Evolutionary conservation across 2,797 vertebrate genomes (phyloP).

Genomic region (Carduelis carduelis): DNA sequence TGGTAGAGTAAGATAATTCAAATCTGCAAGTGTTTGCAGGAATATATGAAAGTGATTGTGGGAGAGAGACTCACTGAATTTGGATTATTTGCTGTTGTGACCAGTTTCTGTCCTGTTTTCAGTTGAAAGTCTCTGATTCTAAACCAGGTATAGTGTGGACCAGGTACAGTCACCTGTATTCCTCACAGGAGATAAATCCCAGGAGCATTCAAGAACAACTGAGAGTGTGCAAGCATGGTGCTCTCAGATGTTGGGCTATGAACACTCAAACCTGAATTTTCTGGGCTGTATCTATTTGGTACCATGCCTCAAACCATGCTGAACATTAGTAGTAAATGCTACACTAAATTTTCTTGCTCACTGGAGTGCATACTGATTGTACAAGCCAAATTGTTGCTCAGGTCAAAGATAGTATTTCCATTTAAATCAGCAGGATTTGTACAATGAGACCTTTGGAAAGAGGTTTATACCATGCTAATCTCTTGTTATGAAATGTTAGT

Average conservation of each 20-base stretch:
- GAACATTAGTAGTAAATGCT: background rate
- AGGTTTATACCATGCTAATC: slow-evolving; percentile 25
- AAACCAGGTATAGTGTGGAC: background rate
- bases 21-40: background rate
- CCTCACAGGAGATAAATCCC: background rate
- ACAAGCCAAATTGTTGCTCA: background rate
- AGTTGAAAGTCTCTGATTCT: background rate
- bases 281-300: background rate
- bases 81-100: background rate
- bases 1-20: background rate
- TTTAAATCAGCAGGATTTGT: slow-evolving; percentile 15
- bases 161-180: background rate
- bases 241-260: background rate
- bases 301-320: background rate
- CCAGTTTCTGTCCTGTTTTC: background rate
- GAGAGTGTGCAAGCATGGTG: background rate
- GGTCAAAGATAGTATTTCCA: background rate
- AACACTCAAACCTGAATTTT: background rate
- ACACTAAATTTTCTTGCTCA: background rate
- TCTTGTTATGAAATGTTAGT: slow-evolving; percentile 38
- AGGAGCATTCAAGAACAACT: background rate
- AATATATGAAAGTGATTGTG: background rate
- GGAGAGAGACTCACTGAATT: background rate
- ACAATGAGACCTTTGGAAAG: background rate
- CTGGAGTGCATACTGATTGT: background rate